Conservation (phyloP, 2,797 vertebrate genomes). For the Discoglossus pictus region DNA sequence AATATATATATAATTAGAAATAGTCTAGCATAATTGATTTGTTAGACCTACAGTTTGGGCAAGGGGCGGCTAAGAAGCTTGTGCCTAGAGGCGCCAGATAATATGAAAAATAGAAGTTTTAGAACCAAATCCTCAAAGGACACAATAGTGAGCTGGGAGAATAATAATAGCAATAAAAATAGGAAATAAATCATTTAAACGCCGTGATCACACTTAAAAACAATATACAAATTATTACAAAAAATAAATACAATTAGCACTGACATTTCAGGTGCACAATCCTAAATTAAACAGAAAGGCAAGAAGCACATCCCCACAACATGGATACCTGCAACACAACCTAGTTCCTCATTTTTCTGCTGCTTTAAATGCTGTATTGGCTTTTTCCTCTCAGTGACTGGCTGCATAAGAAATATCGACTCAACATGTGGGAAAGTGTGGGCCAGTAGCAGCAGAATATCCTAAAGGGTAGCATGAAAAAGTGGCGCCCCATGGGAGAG, state of each 20-base stretch:
- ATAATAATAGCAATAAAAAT: no score
- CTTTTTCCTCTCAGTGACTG: slow-evolving; percentile 42
- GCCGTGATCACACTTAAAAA: no score
- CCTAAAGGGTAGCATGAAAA: slow-evolving; percentile 40
- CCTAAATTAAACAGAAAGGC: background rate
- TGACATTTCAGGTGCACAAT: background rate
- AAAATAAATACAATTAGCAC: background rate
- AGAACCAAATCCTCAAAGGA: no score
- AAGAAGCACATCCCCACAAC: background rate
- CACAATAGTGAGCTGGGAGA: no score
- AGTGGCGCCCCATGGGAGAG: slow-evolving; percentile 35
- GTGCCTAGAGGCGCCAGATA: no score
- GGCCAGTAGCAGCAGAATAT: slow-evolving; percentile 33
- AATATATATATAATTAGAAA: no score
- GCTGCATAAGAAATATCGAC: slow-evolving; percentile 27
- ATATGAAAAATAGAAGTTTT: no score
- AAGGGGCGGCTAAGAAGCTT: no score
- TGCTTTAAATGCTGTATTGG: slow-evolving; percentile 35
- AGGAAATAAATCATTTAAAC: no score
- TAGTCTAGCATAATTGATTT: no score
- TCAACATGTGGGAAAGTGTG: slow-evolving; percentile 36
- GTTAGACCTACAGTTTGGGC: no score
- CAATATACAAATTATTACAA: no score
- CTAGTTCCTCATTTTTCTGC: slow-evolving; percentile 4
- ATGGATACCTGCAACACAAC: background rate